Conservation (phyloP, 2,797 vertebrate genomes). For the Lacerta agilis region DNA sequence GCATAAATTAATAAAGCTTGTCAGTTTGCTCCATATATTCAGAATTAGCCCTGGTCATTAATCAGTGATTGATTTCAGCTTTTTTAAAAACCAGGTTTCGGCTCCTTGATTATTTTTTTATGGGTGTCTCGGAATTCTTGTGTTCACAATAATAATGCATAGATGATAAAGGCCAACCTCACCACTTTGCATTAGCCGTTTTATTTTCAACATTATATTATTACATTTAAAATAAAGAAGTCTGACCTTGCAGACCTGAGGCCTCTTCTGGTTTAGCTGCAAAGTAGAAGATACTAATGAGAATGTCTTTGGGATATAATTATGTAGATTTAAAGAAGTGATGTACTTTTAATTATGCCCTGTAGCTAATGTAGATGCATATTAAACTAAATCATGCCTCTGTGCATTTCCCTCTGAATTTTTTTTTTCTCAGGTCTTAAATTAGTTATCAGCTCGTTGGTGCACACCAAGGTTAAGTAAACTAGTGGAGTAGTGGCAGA, state of each 20-base stretch:
- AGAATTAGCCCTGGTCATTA: background rate
- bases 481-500: slow-evolving; percentile 56
- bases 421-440: slow-evolving; percentile 61
- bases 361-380: slow-evolving; percentile 64
- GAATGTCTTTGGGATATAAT: slow-evolving; percentile 73
- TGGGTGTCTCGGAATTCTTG: background rate
- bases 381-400: slow-evolving; percentile 65
- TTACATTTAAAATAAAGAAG: slow-evolving; percentile 48
- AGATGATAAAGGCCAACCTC: background rate
- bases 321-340: slow-evolving; percentile 73
- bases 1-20: background rate
- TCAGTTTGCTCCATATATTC: background rate
- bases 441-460: slow-evolving; percentile 55
- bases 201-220: slow-evolving; percentile 46
- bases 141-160: background rate
- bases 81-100: background rate
- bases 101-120: slow-evolving; percentile 3
- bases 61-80: background rate
- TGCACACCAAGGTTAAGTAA: slow-evolving; percentile 63
- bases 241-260: slow-evolving; percentile 52
- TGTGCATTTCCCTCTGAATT: slow-evolving; percentile 67
- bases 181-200: slow-evolving; percentile 47
- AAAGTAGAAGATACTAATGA: slow-evolving; percentile 66
- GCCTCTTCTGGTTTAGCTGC: slow-evolving; percentile 54
- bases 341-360: slow-evolving; percentile 75